A percentile compares a stretch with the other conserved stretches of the same genome.
These are phyloP conservation scores for Agonopterix heracliana DNA, from an alignment of 2,888 invertebrate genomes.

Conservation along the genomic window DNA sequence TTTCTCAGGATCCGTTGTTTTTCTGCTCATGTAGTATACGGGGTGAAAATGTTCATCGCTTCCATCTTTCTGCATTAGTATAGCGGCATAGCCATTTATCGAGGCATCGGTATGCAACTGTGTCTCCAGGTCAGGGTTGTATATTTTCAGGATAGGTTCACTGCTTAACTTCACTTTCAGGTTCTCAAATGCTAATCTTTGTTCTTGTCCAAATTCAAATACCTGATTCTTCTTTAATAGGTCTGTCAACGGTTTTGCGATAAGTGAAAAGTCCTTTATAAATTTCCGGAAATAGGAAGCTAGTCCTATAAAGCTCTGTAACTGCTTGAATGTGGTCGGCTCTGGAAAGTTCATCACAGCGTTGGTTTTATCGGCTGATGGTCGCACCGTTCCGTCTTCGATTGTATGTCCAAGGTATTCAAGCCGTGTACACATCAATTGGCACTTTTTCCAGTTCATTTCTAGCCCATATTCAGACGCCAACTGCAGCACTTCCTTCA, in stretches of 20 bases:
- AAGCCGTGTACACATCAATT: constrained; percentile 10
- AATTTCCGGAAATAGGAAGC: too few species aligned
- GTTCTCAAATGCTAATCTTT: not conserved
- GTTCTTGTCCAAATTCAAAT: constrained; percentile 1
- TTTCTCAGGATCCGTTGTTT: too few species aligned
- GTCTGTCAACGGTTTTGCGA: constrained; percentile 20
- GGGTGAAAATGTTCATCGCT: constrained; percentile 2
- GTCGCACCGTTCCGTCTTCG: constrained; percentile 11
- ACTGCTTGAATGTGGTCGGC: constrained; percentile 15
- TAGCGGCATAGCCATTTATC: constrained; percentile 6
- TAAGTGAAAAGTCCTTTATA: constrained; percentile 19
- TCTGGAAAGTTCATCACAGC: too few species aligned
- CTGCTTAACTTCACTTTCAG: constrained; percentile 4
- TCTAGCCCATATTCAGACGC: constrained; percentile 19
- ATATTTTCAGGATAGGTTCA: constrained; percentile 9
- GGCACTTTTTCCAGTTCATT: constrained; percentile 16
- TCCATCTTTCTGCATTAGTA: constrained; percentile 9
- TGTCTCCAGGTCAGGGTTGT: constrained; percentile 3
- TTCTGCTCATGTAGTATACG: constrained; percentile 10
- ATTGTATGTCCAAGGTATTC: constrained; percentile 12
- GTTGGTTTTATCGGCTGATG: constrained; percentile 15
- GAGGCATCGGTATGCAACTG: constrained; percentile 10
- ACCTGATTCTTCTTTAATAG: constrained; percentile 7
- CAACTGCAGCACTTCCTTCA: constrained; percentile 10
- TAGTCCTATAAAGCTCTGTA: constrained; percentile 22